These are phyloP conservation scores for Campoplex capitator DNA, from an alignment of 2,888 invertebrate species.

Conservation along the genomic window DNA sequence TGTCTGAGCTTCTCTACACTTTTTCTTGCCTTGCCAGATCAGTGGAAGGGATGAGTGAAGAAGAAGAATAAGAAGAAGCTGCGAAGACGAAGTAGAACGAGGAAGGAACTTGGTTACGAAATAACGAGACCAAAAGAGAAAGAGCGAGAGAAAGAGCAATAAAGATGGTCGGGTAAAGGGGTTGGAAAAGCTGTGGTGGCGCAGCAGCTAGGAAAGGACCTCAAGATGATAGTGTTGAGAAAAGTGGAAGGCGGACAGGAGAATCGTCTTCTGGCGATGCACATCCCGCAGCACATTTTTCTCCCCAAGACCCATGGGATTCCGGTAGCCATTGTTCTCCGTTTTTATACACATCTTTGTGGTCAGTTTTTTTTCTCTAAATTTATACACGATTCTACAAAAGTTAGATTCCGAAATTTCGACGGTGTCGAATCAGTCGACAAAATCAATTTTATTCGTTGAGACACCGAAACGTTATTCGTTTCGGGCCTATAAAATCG, in stretches of 20 bases:
- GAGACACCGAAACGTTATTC: too few relatives aligned
- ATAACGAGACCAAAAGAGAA: conserved; percentile 31
- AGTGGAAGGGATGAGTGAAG: conserved; percentile 61
- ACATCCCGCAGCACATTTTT: conserved; percentile 82
- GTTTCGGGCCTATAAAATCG: neutral
- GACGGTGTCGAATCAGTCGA: too few relatives aligned
- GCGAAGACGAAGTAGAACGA: conserved; percentile 40
- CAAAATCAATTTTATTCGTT: too few relatives aligned
- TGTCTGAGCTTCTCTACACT: conserved; percentile 35
- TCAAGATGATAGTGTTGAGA: conserved; percentile 60
- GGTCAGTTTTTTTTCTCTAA: neutral
- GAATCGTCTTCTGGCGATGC: conserved; percentile 78
- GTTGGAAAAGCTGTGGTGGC: conserved; percentile 56
- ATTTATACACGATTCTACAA: neutral
- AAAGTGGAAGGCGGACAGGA: conserved; percentile 67
- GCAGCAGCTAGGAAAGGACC: conserved; percentile 26
- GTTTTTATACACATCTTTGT: conserved; percentile 68
- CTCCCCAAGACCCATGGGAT: conserved; percentile 80
- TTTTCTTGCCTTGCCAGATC: conserved; percentile 25
- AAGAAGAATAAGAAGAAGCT: conserved; percentile 58
- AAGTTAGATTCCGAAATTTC: too few relatives aligned
- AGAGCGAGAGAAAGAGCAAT: conserved; percentile 32
- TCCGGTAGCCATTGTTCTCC: conserved; percentile 79
- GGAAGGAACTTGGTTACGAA: conserved; percentile 24
- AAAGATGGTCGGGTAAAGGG: conserved; percentile 45